Conservation (phyloP, 2,797 vertebrate species). For the Sebastes taczanowskii region DNA sequence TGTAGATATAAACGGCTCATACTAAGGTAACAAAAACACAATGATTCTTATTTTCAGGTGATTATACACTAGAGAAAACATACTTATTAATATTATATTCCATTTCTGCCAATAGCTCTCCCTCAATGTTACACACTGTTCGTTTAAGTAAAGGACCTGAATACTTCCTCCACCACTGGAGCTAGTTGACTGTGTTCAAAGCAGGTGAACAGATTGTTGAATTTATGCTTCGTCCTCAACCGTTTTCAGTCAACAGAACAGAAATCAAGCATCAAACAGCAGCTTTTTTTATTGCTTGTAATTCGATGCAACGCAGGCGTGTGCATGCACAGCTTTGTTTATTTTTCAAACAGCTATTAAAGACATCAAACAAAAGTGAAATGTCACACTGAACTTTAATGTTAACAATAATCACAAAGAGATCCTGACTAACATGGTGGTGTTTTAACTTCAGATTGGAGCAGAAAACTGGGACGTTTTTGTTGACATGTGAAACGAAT, state of each 20-base stretch:
- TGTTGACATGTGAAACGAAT: slow-evolving; percentile 9
- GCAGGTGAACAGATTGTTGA: background rate
- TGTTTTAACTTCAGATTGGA: background rate
- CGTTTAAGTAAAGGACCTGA: background rate
- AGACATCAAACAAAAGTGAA: background rate
- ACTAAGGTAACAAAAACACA: too few species aligned
- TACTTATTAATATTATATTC: too few species aligned
- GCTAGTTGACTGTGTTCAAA: background rate
- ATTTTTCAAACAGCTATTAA: background rate
- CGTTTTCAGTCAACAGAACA: background rate
- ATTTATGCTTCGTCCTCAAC: background rate
- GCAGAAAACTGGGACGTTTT: background rate
- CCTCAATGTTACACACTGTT: background rate
- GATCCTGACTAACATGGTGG: background rate
- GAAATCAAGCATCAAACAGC: background rate
- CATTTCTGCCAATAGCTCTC: too few species aligned
- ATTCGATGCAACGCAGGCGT: background rate
- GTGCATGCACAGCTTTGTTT: background rate
- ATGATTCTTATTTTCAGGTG: too few species aligned
- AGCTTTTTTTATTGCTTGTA: slow-evolving; percentile 9
- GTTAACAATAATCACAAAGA: background rate
- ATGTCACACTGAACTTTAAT: background rate
- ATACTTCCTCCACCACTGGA: background rate
- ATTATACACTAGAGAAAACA: too few species aligned
- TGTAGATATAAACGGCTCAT: too few species aligned